Evolutionary conservation across 2,113 vertebrate genomes (phyloP).

Genomic region (Chascanopsetta lugubris): DNA sequence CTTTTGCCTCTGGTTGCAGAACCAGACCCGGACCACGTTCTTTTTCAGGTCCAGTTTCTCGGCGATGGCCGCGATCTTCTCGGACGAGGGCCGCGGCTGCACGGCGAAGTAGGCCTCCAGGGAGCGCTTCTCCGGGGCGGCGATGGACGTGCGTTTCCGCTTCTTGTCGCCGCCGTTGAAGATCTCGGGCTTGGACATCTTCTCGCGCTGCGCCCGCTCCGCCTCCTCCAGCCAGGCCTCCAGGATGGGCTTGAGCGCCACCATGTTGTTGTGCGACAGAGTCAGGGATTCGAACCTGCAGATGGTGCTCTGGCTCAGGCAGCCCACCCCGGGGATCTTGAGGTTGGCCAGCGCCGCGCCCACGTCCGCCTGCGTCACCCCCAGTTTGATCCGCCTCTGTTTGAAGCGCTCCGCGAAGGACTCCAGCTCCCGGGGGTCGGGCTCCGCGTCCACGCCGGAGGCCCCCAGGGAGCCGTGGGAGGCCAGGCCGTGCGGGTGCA

Average conservation of each 20-base stretch:
- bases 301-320: constrained; percentile 94
- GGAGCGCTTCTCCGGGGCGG: constrained; percentile 91
- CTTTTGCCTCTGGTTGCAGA: constrained; percentile 95
- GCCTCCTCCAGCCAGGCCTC: constrained; percentile 95
- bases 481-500: constrained; percentile 85
- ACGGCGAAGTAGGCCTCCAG: constrained; percentile 93
- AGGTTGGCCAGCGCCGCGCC: constrained; percentile 92
- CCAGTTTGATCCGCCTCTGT: constrained; percentile 91
- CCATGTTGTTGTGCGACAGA: constrained; percentile 95
- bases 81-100: constrained; percentile 91
- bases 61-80: constrained; percentile 93
- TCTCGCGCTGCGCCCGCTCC: constrained; percentile 90
- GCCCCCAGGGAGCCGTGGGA: constrained; percentile 82
- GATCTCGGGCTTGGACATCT: constrained; percentile 92
- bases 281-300: constrained; percentile 95
- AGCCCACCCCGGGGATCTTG: constrained; percentile 93
- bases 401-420: constrained; percentile 94
- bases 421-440: constrained; percentile 92
- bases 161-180: constrained; percentile 91
- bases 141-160: constrained; percentile 91
- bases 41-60: constrained; percentile 96
- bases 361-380: constrained; percentile 93
- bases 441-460: constrained; percentile 83
- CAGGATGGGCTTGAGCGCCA: constrained; percentile 92
- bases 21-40: constrained; percentile 94